Base-by-base conservation (phyloP, 2,888 invertebrate species). In the Lasioglossum figueresi region DNA sequence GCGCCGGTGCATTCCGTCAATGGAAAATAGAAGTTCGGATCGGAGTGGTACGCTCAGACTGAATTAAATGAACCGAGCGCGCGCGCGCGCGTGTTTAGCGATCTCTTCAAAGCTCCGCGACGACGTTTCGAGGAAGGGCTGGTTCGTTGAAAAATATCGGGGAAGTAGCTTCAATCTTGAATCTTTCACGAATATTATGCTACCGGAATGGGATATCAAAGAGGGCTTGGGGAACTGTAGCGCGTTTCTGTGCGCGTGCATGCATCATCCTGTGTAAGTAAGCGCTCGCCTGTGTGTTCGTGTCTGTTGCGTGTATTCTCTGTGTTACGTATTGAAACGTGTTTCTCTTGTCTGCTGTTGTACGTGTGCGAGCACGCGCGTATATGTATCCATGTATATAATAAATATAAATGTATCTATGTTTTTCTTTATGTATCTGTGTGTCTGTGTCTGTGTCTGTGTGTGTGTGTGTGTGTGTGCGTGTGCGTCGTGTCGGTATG, bases 231-330 rank as follows among this genome's bases (percentile, higher is more conserved):
- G 71, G 45, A 79, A 76, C 56, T 76, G 52, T 84, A 63, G 68
- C 79, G 81, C 81, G 76, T 88, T 68, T 8, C 73, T 90, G 89
- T 90, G 91, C 89, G 91, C 88, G 91, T 85, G 89, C 90, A 90
- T 90, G 88, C 84, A 78, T 82, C 76, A 81, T 63, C 63, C 31
- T 37, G 40, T 76, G 75, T 73, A 34, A 52, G 66, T 82, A 70
- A 45, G 72, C 45, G 52, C 71, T 72, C 74, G 52, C 71, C 48
- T 23, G 73, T 76, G 70, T 83, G 66, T 83, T 27, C 73, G 76
- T 87, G 66, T 83, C 23, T 78, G 79, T 87, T 72, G 73, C 70
- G 76, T 80, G 12, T 71, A 71, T 43, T 71, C 16, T 43, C 27
- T 43, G 19, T 72, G 45, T 72, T 72, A 34, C 48, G 23, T 52